These are phyloP conservation scores for Micrasema longulum DNA, from an alignment of 1,140 invertebrate species.

Conservation along the genomic window DNA sequence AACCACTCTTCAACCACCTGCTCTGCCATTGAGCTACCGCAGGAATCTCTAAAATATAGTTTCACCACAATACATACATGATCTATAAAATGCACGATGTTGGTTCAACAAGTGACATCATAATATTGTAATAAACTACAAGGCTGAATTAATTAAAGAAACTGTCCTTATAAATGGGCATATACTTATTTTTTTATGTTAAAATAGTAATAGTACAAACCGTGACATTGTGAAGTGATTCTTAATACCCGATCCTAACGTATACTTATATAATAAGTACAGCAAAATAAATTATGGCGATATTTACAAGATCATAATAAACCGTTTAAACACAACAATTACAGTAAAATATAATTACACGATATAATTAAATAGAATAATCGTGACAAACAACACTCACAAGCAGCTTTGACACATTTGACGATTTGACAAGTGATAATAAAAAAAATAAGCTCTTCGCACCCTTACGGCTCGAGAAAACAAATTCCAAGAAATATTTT, in stretches of 20 bases:
- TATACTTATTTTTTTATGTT: too few relatives aligned
- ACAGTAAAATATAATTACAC: neutral
- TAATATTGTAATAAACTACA: neutral
- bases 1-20: constrained; percentile 84
- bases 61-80: too few relatives aligned
- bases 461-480: too few relatives aligned
- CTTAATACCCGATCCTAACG: neutral
- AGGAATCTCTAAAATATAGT: neutral
- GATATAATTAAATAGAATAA: too few relatives aligned
- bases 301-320: constrained; percentile 1
- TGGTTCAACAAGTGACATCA: neutral
- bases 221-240: constrained; percentile 24
- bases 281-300: neutral
- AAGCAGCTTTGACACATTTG: too few relatives aligned
- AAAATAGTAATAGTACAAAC: constrained; percentile 15
- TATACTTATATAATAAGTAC: constrained; percentile 1
- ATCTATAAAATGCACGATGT: too few relatives aligned
- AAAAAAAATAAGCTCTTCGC: too few relatives aligned
- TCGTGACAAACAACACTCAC: too few relatives aligned
- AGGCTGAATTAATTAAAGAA: neutral
- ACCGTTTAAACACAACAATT: neutral
- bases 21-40: constrained; percentile 48
- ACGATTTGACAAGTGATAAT: too few relatives aligned
- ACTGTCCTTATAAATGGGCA: too few relatives aligned
- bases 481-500: too few relatives aligned